Conservation (phyloP, 2,888 invertebrate species). For the Callyntrura guangdongensis region DNA sequence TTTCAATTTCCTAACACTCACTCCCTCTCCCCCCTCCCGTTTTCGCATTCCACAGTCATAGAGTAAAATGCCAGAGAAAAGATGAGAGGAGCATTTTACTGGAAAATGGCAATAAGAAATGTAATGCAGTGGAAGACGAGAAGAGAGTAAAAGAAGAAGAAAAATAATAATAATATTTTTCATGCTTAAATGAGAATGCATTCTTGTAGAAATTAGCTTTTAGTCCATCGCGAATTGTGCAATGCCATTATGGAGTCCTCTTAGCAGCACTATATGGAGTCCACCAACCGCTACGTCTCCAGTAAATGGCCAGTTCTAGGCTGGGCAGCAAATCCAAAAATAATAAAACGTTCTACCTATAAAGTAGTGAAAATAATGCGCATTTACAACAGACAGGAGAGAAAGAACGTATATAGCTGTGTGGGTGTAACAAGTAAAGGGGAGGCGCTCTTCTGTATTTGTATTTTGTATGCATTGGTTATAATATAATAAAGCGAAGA, state of each 20-base stretch:
- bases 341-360: no score
- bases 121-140: neutral
- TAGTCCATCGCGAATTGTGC: neutral
- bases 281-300: neutral
- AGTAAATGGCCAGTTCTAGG: no score
- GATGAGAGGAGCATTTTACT: neutral
- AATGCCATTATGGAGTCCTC: neutral
- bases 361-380: conserved; percentile 1
- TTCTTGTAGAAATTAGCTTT: conserved; percentile 23
- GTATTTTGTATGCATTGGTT: neutral
- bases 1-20: neutral
- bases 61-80: conserved; percentile 1
- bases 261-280: neutral
- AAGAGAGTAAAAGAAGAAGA: no score
- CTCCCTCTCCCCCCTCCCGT: neutral
- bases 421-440: neutral
- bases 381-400: conserved; percentile 1
- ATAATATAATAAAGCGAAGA: neutral
- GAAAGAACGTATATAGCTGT: neutral
- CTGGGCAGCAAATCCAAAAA: no score
- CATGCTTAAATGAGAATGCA: neutral
- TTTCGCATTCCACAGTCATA: neutral
- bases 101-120: neutral
- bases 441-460: neutral
- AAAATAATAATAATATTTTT: neutral